Evolutionary conservation across 2,113 vertebrate species (phyloP).

Genomic region (Saccopteryx bilineata): DNA sequence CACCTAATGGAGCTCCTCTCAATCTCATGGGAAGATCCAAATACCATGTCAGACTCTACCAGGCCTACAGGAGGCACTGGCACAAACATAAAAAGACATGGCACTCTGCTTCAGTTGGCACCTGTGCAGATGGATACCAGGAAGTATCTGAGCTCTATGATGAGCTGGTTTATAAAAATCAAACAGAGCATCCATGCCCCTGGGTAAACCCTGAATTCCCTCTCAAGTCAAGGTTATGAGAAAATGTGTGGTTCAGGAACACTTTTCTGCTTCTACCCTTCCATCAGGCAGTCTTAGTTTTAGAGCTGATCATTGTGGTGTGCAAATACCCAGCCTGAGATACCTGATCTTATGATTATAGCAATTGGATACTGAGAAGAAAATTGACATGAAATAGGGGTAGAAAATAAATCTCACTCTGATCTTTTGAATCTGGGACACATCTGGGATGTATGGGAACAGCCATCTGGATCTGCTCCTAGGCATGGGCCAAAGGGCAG

Average conservation of each 20-base stretch:
- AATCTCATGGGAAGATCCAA: not conserved
- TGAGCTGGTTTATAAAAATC: constrained; percentile 48
- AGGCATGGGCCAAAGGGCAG: not conserved
- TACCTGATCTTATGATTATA: constrained; percentile 58
- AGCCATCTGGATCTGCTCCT: not conserved
- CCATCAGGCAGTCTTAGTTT: constrained; percentile 51
- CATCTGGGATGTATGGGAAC: not conserved
- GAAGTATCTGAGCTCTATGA: constrained; percentile 13
- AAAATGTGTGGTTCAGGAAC: constrained; percentile 36
- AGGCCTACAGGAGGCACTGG: not conserved
- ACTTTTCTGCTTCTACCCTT: constrained; percentile 28
- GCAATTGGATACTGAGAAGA: constrained; percentile 43
- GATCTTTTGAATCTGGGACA: not conserved
- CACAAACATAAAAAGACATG: not conserved
- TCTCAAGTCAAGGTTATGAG: not conserved
- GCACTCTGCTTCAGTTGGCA: not conserved
- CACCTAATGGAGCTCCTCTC: not conserved
- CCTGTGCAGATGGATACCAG: not conserved
- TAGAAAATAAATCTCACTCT: not conserved
- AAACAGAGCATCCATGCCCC: not conserved
- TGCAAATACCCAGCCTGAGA: constrained; percentile 49
- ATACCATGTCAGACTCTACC: not conserved
- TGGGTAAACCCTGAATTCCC: constrained; percentile 33
- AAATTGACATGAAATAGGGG: constrained; percentile 29
- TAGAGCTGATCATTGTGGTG: constrained; percentile 57